Percentiles rank a stretch among this genome's conserved stretches.
Evolutionary conservation across 2,113 vertebrate genomes (phyloP).

Genomic region (Pseudorectes ferrugineus): DNA sequence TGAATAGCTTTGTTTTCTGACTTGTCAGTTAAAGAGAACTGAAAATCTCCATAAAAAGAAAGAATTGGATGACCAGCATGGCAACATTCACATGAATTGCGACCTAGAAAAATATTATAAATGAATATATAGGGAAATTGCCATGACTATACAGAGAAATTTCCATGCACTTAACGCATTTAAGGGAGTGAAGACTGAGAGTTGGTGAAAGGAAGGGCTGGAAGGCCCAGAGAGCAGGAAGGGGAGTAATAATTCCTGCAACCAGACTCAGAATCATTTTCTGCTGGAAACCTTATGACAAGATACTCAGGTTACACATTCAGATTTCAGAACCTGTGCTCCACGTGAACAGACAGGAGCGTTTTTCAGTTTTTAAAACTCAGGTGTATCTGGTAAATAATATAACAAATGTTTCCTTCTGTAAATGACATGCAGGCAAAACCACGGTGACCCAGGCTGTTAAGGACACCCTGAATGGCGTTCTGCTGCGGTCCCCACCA

Average conservation of each 20-base stretch:
- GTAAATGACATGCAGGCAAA: constrained; percentile 77
- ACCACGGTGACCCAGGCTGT: constrained; percentile 85
- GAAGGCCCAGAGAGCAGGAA: neutral
- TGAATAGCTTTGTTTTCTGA: neutral
- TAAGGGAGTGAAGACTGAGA: neutral
- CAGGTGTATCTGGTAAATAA: neutral
- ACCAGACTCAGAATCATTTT: neutral
- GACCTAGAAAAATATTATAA: neutral
- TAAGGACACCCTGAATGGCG: constrained; percentile 71
- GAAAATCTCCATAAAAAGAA: neutral
- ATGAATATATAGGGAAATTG: neutral
- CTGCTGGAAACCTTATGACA: neutral
- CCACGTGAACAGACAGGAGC: neutral
- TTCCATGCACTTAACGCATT: neutral
- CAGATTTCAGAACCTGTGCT: neutral
- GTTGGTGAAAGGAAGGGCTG: neutral
- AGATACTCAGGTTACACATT: neutral
- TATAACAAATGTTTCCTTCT: neutral
- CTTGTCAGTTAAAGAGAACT: neutral
- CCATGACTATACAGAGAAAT: neutral
- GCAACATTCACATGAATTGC: neutral
- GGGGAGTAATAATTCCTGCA: neutral
- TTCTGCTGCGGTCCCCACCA: constrained; percentile 84
- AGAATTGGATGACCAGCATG: neutral
- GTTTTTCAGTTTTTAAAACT: neutral